Conservation (phyloP, 2,113 vertebrate genomes). For the Nycticorax nycticorax region DNA sequence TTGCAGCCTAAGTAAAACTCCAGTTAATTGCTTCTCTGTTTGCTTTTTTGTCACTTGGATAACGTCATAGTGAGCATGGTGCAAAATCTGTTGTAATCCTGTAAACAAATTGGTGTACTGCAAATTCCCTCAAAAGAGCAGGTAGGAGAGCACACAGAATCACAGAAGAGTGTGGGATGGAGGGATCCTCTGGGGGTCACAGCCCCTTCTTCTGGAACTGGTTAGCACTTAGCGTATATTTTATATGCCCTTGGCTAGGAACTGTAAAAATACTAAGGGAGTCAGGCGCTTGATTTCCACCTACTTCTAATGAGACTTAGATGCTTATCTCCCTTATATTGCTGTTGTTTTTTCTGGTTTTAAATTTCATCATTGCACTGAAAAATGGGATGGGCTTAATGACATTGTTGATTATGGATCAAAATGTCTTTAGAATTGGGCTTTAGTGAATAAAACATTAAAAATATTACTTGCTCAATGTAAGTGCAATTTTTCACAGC, state of each 20-base stretch:
- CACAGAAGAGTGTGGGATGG: not conserved
- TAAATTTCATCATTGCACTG: not conserved
- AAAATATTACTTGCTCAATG: constrained; percentile 31
- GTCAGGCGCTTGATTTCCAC: not conserved
- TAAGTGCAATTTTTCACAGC: constrained; percentile 41
- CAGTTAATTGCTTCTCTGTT: not conserved
- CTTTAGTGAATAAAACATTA: constrained; percentile 54
- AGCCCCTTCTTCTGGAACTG: not conserved
- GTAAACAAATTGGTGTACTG: accelerated
- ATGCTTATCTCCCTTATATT: not conserved
- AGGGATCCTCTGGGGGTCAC: not conserved
- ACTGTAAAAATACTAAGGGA: not conserved
- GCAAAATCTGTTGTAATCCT: not conserved
- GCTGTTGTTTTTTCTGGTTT: not conserved
- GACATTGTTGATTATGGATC: constrained; percentile 12
- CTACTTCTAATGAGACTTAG: not conserved
- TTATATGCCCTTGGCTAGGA: not conserved
- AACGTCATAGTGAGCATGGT: not conserved
- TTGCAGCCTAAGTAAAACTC: not conserved
- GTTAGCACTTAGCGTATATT: not conserved
- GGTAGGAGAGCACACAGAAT: not conserved
- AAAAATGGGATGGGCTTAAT: constrained; percentile 14
- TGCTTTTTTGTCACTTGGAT: not conserved
- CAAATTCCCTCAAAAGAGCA: not conserved
- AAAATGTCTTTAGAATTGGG: constrained; percentile 45